A percentile compares a stretch with the other conserved stretches of the same genome.
Conservation (phyloP, 2,113 vertebrate genomes). For the Aramus guarauna region DNA sequence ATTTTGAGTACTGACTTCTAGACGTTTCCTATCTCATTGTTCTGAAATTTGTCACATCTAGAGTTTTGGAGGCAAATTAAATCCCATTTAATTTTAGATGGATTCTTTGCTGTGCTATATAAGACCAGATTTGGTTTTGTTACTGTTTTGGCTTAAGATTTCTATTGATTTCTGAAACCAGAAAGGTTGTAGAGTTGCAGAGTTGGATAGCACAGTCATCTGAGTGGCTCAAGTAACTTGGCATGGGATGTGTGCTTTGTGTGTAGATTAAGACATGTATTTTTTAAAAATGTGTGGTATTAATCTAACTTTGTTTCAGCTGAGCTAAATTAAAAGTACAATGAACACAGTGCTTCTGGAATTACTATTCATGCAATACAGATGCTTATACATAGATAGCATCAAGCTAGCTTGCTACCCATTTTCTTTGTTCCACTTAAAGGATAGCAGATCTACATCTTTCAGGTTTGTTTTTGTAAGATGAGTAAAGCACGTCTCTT, state of each 20-base stretch:
- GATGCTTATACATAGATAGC: background rate
- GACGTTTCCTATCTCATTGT: background rate
- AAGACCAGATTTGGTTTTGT: background rate
- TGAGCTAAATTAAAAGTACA: background rate
- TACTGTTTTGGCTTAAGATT: background rate
- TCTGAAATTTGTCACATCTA: slow-evolving; percentile 27
- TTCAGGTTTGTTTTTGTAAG: background rate
- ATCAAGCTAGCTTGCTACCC: background rate
- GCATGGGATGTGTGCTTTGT: background rate
- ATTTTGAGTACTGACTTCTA: slow-evolving; percentile 24
- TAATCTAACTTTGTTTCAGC: background rate
- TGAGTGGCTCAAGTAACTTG: background rate
- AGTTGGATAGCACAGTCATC: background rate
- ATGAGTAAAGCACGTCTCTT: background rate
- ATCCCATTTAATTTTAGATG: slow-evolving; percentile 19
- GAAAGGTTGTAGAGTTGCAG: background rate
- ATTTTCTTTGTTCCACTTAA: background rate
- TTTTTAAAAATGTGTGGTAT: background rate
- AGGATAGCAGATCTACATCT: background rate
- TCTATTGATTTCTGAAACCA: background rate
- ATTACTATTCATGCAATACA: background rate
- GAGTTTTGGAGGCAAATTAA: background rate
- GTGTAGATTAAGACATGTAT: background rate
- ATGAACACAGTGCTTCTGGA: background rate
- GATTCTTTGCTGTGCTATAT: background rate